Conservation (phyloP, 2,113 vertebrate species). For the Setophaga kirtlandii region DNA sequence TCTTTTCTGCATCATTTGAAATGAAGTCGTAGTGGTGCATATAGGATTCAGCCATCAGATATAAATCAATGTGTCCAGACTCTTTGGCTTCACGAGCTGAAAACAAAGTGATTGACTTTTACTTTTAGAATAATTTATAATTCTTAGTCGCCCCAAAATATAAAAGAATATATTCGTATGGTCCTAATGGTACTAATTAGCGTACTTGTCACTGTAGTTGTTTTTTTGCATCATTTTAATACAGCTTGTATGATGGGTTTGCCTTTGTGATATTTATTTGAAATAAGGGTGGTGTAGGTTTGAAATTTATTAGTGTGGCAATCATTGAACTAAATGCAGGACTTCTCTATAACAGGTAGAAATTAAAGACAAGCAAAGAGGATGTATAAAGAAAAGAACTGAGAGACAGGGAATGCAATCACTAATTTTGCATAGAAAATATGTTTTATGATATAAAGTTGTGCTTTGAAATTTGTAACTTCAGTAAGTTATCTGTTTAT, state of each 20-base stretch:
- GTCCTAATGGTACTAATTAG: not conserved
- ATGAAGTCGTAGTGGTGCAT: not conserved
- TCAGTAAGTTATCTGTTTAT: not conserved
- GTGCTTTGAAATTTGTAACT: conserved; percentile 10
- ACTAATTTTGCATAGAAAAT: conserved; percentile 1
- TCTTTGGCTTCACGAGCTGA: not conserved
- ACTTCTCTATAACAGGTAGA: not conserved
- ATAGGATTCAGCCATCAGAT: not conserved
- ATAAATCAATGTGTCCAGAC: not conserved
- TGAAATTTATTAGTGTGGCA: not conserved
- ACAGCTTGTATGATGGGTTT: not conserved
- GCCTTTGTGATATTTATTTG: not conserved
- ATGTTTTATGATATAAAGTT: not conserved
- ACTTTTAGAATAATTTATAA: not conserved
- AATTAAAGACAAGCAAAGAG: not conserved
- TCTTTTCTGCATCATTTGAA: not conserved
- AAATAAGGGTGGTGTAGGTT: not conserved
- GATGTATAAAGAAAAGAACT: not conserved
- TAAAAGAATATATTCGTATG: not conserved
- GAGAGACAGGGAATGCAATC: not conserved
- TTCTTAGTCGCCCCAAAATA: not conserved
- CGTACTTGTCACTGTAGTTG: not conserved
- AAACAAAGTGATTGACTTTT: not conserved
- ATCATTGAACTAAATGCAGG: not conserved
- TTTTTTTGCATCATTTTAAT: not conserved